Base-by-base conservation (phyloP, 2,113 vertebrate species). In the Picathartes gymnocephalus region DNA sequence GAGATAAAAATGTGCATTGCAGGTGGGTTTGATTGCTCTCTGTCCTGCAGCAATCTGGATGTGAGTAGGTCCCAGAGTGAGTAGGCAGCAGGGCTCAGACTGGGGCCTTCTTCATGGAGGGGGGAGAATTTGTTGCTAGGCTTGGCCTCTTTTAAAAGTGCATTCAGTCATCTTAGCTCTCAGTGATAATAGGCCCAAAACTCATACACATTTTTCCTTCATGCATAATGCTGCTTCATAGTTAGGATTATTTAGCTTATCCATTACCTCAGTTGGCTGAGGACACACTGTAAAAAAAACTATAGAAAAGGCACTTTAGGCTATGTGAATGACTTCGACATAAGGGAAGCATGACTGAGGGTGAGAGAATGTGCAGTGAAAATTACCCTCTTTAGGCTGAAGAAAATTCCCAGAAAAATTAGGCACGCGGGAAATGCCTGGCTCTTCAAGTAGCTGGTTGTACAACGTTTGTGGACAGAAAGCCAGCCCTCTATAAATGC, bases 371-470 rank as follows among this genome's bases (percentile, higher is more conserved):
- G 93, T 2, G 28, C 84, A 95, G 24, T 60, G 70, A 95, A 92
- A 97, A 65, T 92, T 86, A 93, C 93, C 62, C 96, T 97, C 90
- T 91, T 81, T 86, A 96, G 89, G 84, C 77, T 92, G 76, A 91
- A 97, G 95, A 98, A 94, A 97, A 97, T 98, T 98, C 97, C 97
- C 98, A 98, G 98, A 98, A 98, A 97, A 95, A 87, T 84, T 47
- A 94, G 88, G 85, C 96, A 96, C 50, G 30, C 13, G 92, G 97
- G 98, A 98, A 98, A 97, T 98, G 97, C 97, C 96, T 97, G 88
- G 86, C 82, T 93, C 78, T 87, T 96, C 96, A 88, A 44, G 13
- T 91, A 93, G 77, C 92, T 90, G 80, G 31, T 86, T 76, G 9
- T 86, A 81, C 77, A 78, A 58, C 1, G 6, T 66, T 90, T 76